Conservation (phyloP, 2,888 invertebrate species). For the Drosophila histrio region DNA sequence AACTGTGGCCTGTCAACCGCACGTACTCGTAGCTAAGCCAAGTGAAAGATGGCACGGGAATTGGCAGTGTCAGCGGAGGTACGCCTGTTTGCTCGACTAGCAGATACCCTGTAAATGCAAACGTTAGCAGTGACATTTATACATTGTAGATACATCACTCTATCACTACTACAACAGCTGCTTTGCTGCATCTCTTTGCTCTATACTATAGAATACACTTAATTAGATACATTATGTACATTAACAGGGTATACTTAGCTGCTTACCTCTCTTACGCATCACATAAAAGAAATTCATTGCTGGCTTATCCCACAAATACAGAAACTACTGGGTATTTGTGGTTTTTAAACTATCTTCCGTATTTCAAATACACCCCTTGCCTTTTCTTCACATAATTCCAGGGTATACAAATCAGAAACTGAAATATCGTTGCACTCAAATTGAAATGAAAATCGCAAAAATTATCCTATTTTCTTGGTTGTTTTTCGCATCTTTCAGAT, state of each 20-base stretch:
- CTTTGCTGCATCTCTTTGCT: too few species aligned
- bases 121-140: neutral
- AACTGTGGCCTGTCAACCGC: conserved; percentile 49
- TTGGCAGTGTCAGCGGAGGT: conserved; percentile 1
- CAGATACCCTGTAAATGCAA: conserved; percentile 3
- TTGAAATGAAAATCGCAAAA: conserved; percentile 44
- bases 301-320: too few species aligned
- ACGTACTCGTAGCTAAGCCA: conserved; percentile 19
- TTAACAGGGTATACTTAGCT: too few species aligned
- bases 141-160: neutral
- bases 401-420: conserved; percentile 35
- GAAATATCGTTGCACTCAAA: conserved; percentile 46
- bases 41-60: conserved; percentile 48
- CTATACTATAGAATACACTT: too few species aligned
- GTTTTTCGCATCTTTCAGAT: conserved; percentile 15
- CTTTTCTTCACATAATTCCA: neutral
- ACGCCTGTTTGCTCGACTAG: neutral
- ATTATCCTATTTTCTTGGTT: conserved; percentile 9
- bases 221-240: too few species aligned
- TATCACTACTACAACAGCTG: too few species aligned
- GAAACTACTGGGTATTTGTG: too few species aligned
- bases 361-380: neutral
- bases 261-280: too few species aligned
- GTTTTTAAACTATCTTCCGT: too few species aligned
- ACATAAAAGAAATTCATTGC: too few species aligned